These are phyloP conservation scores for Centruroides sculpturatus DNA, from an alignment of 1,140 invertebrate genomes.

Conservation along the genomic window DNA sequence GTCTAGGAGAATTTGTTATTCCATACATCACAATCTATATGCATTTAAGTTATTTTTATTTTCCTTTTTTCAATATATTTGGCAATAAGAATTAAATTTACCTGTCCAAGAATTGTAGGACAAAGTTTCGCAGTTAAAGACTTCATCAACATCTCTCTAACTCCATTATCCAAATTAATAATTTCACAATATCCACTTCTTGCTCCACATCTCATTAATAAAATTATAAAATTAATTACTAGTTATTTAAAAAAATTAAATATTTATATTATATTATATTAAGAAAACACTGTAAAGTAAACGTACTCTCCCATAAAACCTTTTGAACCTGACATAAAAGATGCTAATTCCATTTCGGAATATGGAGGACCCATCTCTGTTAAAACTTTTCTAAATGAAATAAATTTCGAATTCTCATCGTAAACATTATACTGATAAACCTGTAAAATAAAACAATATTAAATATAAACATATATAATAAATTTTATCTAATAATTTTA, in stretches of 20 bases:
- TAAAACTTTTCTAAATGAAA: slow-evolving; percentile 92
- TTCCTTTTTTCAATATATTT: background rate
- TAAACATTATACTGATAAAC: slow-evolving; percentile 91
- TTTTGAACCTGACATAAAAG: slow-evolving; percentile 93
- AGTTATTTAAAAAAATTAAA: background rate
- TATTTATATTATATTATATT: background rate
- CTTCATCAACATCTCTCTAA: slow-evolving; percentile 75
- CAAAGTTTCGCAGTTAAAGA: slow-evolving; percentile 89
- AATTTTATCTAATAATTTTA: background rate
- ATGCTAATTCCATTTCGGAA: slow-evolving; percentile 67
- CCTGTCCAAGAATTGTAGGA: slow-evolving; percentile 79
- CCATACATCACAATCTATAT: slow-evolving; percentile 9
- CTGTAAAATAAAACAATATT: slow-evolving; percentile 23
- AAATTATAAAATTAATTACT: background rate
- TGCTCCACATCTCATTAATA: slow-evolving; percentile 53
- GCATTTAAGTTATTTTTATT: background rate
- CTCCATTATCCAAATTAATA: slow-evolving; percentile 66
- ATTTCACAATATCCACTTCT: slow-evolving; percentile 88
- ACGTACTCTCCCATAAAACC: slow-evolving; percentile 52
- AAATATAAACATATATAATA: background rate
- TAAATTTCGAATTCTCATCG: slow-evolving; percentile 66
- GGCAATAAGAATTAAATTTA: slow-evolving; percentile 8
- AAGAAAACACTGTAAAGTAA: background rate
- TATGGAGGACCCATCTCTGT: slow-evolving; percentile 78
- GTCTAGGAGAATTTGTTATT: slow-evolving; percentile 42